A percentile compares a stretch with the other conserved stretches of the same genome.
Conservation (phyloP, 2,113 vertebrate species). For the Campylomormyrus tamandua region DNA sequence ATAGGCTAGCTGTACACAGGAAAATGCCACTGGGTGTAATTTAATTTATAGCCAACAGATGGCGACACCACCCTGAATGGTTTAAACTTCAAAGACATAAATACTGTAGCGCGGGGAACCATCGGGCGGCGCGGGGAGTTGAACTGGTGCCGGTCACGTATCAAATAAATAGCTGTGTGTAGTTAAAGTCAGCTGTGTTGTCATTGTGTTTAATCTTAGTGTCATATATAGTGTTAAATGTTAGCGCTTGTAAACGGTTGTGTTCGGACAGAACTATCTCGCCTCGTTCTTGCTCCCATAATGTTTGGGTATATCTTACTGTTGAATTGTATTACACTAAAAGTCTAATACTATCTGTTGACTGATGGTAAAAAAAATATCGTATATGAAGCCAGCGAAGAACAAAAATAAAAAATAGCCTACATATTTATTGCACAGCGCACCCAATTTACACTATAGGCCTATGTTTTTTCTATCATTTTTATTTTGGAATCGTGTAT, state of each 20-base stretch:
- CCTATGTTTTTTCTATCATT: background rate
- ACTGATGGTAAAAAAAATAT: background rate
- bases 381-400: background rate
- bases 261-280: background rate
- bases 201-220: background rate
- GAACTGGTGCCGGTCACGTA: background rate
- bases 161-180: background rate
- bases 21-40: background rate
- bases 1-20: background rate
- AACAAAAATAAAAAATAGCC: background rate
- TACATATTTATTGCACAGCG: background rate
- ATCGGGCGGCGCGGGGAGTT: background rate
- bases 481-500: background rate
- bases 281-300: background rate
- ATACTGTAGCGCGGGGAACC: background rate
- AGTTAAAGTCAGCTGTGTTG: background rate
- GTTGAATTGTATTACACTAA: background rate
- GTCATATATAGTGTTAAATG: background rate
- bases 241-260: background rate
- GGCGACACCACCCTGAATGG: background rate
- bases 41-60: background rate
- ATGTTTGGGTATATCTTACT: background rate
- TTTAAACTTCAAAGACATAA: background rate
- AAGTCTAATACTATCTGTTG: background rate
- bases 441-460: background rate